Evolutionary conservation across 2,797 vertebrate species (phyloP).

Genomic region (Alauda arvensis): DNA sequence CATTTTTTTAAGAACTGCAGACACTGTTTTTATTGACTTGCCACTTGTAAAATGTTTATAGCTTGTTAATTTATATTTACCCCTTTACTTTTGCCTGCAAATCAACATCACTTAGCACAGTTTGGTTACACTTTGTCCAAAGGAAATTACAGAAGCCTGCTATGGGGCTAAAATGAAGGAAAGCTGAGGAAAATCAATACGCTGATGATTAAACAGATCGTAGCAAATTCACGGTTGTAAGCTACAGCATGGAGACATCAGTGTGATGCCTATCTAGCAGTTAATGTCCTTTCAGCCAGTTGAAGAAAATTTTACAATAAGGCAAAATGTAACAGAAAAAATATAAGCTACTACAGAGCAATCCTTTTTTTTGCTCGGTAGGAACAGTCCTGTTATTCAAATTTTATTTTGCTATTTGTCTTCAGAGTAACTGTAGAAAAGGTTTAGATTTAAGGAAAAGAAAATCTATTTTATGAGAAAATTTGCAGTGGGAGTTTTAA

Average conservation of each 20-base stretch:
- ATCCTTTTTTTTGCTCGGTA: constrained; percentile 4
- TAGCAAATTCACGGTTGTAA: constrained; percentile 88
- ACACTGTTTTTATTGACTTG: constrained; percentile 86
- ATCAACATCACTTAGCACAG: constrained; percentile 87
- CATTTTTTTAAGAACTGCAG: constrained; percentile 76
- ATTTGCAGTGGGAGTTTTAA: constrained; percentile 46
- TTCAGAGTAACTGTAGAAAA: constrained; percentile 6
- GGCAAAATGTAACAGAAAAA: constrained; percentile 66
- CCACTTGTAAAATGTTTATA: constrained; percentile 85
- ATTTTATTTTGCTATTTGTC: constrained; percentile 53
- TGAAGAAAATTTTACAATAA: constrained; percentile 73
- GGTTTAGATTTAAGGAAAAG: constrained; percentile 25
- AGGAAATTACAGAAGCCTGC: constrained; percentile 84
- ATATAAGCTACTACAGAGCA: constrained; percentile 44
- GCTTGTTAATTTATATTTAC: constrained; percentile 88
- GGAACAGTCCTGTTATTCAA: constrained; percentile 9
- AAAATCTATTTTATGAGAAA: constrained; percentile 28
- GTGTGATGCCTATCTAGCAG: constrained; percentile 77
- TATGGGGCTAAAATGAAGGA: constrained; percentile 85
- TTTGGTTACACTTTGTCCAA: constrained; percentile 87
- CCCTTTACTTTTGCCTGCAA: constrained; percentile 86
- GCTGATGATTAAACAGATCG: constrained; percentile 90
- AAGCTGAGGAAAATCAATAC: constrained; percentile 87
- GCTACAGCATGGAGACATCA: constrained; percentile 82
- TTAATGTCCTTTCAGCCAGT: constrained; percentile 76